Base-by-base conservation (phyloP, 2,113 vertebrate species). In the Paralichthys olivaceus region DNA sequence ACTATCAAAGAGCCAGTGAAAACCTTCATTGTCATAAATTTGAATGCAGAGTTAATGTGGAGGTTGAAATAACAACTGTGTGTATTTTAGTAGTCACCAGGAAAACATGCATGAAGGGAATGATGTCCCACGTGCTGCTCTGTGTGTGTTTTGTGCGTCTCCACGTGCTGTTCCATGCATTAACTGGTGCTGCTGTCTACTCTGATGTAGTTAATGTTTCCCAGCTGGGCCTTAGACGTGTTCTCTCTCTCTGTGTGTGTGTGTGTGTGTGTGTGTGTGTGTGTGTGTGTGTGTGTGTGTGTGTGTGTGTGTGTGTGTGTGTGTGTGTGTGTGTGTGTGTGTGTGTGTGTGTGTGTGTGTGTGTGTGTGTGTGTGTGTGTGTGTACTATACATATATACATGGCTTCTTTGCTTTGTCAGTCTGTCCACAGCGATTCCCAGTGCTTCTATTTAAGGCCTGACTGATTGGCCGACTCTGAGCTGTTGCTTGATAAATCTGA, bases 141-240 rank as follows among this genome's bases (percentile, higher is more conserved):
- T 79, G 72, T 62, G 22, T 78, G 70, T 70, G 65, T 69, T 85
- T 73, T 79, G 60, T 61, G 34, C 53, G 57, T 75, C 55, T 77
- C 43, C 82, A 82, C 64, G 67, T 86, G 84, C 77, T 89, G 69
- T 74, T 85, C 78, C 70, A 43, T 74, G 43, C 2, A 9, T 69
- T 81, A 80, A 56, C 65, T 84, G 79, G 59, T 87, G 60, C 25
- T 66, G 68, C 71, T 61, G 72, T 70, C 75, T 85, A 23, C 82
- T 62, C 55, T 29, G 34, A 79, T 89, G 22, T 47, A 76, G 84
- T 89, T 92, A 92, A 93, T 92, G 88, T 87, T 91, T 92, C 81
- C 91, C 92, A 93, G 90, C 89, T 92, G 91, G 73, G 51, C 69
- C 68, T 70, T 51, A 73, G 84, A 73, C 80, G 63, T 63, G 51